Percentiles rank a stretch among this genome's conserved stretches.
Evolutionary conservation across 2,113 vertebrate species (phyloP).

Genomic region (Nettapus auritus): DNA sequence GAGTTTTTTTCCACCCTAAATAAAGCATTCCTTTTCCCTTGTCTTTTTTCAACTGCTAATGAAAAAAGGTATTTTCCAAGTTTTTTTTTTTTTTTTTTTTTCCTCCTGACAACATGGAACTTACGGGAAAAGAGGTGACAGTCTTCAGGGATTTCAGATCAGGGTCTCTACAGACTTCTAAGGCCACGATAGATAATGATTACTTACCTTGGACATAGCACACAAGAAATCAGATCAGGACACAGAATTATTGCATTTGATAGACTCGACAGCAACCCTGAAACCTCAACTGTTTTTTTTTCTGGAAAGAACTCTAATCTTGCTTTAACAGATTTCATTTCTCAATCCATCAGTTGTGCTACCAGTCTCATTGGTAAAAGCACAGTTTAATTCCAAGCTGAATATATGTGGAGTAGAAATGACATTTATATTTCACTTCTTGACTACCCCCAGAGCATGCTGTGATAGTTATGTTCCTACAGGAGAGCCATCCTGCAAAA

Average conservation of each 20-base stretch:
- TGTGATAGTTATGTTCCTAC: slow-evolving; percentile 24
- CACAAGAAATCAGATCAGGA: background rate
- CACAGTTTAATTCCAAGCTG: slow-evolving; percentile 11
- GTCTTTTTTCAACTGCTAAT: background rate
- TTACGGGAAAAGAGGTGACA: background rate
- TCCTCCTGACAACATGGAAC: background rate
- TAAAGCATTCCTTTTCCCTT: background rate
- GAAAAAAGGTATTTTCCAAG: background rate
- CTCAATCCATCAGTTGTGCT: background rate
- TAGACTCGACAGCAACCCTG: background rate
- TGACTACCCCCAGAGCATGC: slow-evolving; percentile 9
- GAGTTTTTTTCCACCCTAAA: background rate
- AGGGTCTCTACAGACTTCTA: background rate
- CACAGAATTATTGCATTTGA: background rate
- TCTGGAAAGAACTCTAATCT: slow-evolving; percentile 1
- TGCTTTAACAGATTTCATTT: slow-evolving; percentile 5
- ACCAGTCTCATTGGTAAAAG: background rate
- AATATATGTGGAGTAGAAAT: slow-evolving; percentile 21
- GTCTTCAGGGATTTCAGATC: background rate
- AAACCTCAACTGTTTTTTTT: background rate
- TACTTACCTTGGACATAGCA: background rate
- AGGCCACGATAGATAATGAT: background rate
- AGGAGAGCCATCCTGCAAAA: background rate
- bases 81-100: background rate
- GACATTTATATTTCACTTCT: slow-evolving; percentile 39